Conservation (phyloP, 1,140 invertebrate genomes). For the Neodiprion pinetum region DNA sequence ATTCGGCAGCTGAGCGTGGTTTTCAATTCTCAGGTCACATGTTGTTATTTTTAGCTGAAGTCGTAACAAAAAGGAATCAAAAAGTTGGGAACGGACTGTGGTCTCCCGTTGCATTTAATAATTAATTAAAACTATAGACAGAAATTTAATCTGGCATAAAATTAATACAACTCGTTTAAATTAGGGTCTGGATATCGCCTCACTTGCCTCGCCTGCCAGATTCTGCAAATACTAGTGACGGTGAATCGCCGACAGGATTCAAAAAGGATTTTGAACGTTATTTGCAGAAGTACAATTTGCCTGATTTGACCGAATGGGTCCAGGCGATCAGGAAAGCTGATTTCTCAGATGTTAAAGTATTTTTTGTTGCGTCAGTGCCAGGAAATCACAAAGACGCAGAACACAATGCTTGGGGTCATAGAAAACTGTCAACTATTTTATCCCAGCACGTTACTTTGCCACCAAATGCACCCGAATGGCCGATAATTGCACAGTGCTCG, state of each 20-base stretch:
- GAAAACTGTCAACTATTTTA: constrained; percentile 71
- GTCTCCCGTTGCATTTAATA: too few species aligned
- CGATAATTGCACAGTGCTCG: constrained; percentile 84
- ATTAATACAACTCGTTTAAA: constrained; percentile 12
- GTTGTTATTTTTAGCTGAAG: too few species aligned
- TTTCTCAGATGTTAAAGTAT: constrained; percentile 84
- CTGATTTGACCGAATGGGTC: constrained; percentile 76
- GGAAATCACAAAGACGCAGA: constrained; percentile 73
- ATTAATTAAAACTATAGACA: not conserved
- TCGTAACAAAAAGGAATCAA: too few species aligned
- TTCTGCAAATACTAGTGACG: constrained; percentile 65
- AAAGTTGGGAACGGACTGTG: too few species aligned
- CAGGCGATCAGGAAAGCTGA: constrained; percentile 76
- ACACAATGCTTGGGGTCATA: constrained; percentile 73
- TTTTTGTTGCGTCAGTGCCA: constrained; percentile 84
- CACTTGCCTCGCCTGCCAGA: constrained; percentile 70
- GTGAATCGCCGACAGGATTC: constrained; percentile 86
- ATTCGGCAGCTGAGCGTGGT: too few species aligned
- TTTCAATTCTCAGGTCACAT: too few species aligned
- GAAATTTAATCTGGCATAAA: not conserved
- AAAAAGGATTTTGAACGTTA: constrained; percentile 87
- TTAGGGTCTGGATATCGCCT: constrained; percentile 82
- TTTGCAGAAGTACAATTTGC: constrained; percentile 75
- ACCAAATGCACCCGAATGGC: constrained; percentile 65
- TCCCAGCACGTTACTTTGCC: constrained; percentile 69